Base-by-base conservation (phyloP, 1,140 invertebrate species). In the Teleopsis dalmanni region DNA sequence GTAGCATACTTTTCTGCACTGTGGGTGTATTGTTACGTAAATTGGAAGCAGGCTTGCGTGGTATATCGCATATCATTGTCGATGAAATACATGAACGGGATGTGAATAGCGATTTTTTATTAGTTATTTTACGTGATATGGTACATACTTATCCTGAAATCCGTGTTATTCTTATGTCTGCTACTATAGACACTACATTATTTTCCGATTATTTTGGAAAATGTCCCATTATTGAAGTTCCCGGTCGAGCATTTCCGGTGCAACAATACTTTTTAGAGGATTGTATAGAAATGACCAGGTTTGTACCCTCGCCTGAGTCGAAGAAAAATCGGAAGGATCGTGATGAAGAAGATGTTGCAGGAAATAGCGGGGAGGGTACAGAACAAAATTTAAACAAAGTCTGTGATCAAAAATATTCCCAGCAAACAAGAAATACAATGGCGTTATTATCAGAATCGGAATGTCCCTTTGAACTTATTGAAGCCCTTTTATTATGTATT, bases 21-120 rank as follows among this genome's bases (percentile, higher is more conserved):
- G 85, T 93, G 14, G 89, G 89, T 23, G 94, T 98, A 1, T 68
- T 99, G 13, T 68, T 98, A 21, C 79, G 94, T 53, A 97, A 95
- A 68, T 73, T 99, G 4, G 90, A 94, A 72, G 81, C 78, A 7
- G 90, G 91, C 3, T 69, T 95, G 3, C 72, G 90, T 46, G 91
- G 91, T 1, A 85, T 95, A 9, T 91, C 88, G 6, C 91, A 95
- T 59, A 88, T 94, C 0, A 87, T 94, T 36, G 86, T 97, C 22
- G 96, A 99, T 73, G 96, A 99, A 78, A 93, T 98, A 52, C 95
- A 99, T 63, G 95, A 98, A 70, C 75, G 95, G 33, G 95, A 98
- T 71, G 88, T 95, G 1, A 96, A 97, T 70, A 91, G 88, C 23
- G 96, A 99, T 69, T 98, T 98, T 61, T 82, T 98, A 6, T 79